Evolutionary conservation across 2,797 vertebrate species (phyloP).

Genomic region (Simalia tracyae): DNA sequence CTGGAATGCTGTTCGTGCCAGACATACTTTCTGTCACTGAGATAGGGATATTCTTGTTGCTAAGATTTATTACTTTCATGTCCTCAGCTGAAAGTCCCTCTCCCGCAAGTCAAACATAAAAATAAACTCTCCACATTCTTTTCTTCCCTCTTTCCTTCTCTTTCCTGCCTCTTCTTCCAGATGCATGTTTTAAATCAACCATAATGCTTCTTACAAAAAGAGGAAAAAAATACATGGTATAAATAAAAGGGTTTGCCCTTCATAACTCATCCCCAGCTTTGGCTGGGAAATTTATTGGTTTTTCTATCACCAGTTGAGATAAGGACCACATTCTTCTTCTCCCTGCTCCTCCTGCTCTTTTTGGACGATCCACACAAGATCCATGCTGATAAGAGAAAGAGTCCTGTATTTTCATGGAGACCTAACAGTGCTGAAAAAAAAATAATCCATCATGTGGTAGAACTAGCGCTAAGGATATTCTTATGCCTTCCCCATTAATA

Average conservation of each 20-base stretch:
- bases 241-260: constrained; percentile 17
- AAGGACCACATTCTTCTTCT: constrained; percentile 40
- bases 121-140: neutral
- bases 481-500: neutral
- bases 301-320: constrained; percentile 46
- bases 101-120: neutral
- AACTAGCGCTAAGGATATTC: constrained; percentile 7
- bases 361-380: constrained; percentile 31
- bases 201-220: constrained; percentile 34
- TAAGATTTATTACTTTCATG: neutral
- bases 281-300: constrained; percentile 42
- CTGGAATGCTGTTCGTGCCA: neutral
- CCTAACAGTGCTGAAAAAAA: constrained; percentile 23
- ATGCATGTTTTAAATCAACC: constrained; percentile 36
- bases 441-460: neutral
- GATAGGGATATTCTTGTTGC: neutral
- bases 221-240: constrained; percentile 1
- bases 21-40: neutral
- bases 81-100: neutral
- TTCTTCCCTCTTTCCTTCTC: constrained; percentile 3
- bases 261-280: constrained; percentile 48
- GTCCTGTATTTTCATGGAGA: constrained; percentile 8
- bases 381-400: constrained; percentile 22
- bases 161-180: constrained; percentile 6
- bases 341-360: constrained; percentile 15